Base-by-base conservation (phyloP, 2,113 vertebrate species). In the Hydropotes inermis region DNA sequence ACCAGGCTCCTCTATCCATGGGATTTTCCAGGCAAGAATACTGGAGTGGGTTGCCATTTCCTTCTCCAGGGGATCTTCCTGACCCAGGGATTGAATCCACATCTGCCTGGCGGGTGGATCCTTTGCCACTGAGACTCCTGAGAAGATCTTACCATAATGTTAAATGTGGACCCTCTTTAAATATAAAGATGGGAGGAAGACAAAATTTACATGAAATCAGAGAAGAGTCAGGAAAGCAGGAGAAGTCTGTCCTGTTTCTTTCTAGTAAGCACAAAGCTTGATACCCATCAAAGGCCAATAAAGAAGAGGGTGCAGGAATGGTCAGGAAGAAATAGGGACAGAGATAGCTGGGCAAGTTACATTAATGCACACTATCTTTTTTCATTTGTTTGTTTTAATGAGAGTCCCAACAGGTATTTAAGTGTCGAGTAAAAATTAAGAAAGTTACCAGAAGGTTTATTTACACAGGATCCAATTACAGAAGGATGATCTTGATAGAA, bases 381-480 rank as follows among this genome's bases (percentile, higher is more conserved):
- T 91, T 93, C 81, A 15, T 76, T 76, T 76, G 70, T 78, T 78
- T 47, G 2, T 45, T 93, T 70, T 10, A 83, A 47, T 92, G 52
- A 96, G 28, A 67, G 78, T 67, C 17, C 54, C 39, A 93, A 91
- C 15, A 89, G 54, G 39, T 96, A 92, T 88, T 43, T 33, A 96
- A 58, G 93, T 93, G 91, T 91, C 64, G 86, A 76, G 43, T 6
- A 86, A 93, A 96, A 93, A 95, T 97, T 97, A 91, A 94, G 58
- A 96, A 82, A 93, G 97, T 92, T 94, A 50, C 36, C 94, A 89
- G 81, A 88, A 88, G 90, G 19, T 70, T 78, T 95, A 54, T 96
- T 96, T 97, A 64, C n/a, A 79, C 84, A 82, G 30, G 43, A 86
- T 83, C 23, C 21, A 93, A 86, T 58, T 88, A 88, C 50, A 82